These are phyloP conservation scores for Phaethornis superciliosus DNA, from an alignment of 2,113 vertebrate genomes.

Conservation along the genomic window DNA sequence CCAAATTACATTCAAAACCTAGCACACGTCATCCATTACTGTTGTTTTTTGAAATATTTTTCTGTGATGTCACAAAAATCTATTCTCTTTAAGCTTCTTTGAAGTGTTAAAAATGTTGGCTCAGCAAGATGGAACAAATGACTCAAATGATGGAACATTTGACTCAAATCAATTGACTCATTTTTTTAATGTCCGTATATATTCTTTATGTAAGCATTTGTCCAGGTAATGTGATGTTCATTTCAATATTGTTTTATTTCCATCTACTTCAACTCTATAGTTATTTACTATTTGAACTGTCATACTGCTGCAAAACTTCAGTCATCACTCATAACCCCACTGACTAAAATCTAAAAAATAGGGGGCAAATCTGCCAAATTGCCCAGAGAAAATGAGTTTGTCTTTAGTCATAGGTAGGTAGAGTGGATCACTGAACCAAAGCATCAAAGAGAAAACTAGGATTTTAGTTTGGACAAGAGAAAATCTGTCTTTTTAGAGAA, in stretches of 20 bases:
- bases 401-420: neutral
- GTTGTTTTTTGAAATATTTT: neutral
- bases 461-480: neutral
- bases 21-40: neutral
- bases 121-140: neutral
- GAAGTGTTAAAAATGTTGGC: neutral
- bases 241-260: neutral
- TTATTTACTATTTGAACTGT: neutral
- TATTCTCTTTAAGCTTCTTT: neutral
- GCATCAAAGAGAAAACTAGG: neutral
- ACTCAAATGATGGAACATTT: neutral
- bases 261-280: accelerated
- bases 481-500: neutral
- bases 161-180: neutral
- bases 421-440: neutral
- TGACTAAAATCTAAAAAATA: neutral
- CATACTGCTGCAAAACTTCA: neutral
- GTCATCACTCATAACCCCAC: neutral
- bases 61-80: neutral
- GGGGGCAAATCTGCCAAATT: neutral
- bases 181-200: neutral
- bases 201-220: neutral
- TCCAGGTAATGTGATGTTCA: neutral
- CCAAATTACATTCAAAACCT: neutral
- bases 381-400: neutral